Evolutionary conservation across 2,888 invertebrate genomes (phyloP), one percentile per base, ranked within the genome.

Genomic region (Embidobia sp.): DNA sequence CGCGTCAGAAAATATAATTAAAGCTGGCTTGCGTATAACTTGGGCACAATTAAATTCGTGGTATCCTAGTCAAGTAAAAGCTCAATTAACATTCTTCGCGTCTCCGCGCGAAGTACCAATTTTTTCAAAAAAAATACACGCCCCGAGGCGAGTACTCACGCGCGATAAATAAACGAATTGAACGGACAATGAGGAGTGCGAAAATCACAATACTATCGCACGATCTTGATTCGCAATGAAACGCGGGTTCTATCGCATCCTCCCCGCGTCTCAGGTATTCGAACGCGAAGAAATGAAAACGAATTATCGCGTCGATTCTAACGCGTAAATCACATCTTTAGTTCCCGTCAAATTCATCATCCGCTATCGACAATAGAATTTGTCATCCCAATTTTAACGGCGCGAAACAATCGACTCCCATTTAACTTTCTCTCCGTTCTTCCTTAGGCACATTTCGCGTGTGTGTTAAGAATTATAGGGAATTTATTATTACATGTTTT

Each of bases 351-450:
- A 40, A 74, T 66, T 46, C 51, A 66, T 74, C 66, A 53, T 59
- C 37, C 37, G 35, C 66, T 8, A 59, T 74, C 59, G 66, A 74
- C 66, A 74, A 74, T 74, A 66, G 66, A 74, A 74, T 74, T 74
- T 59, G 59, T 74, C 73, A 66, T 59, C 42, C 35, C 33, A 44
- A 66, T 74, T 59, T 66, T 27, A 13, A 0, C 15, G 22, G 11
- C 44, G 66, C 33, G 35, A 73, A 74, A 66, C 53, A 74, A 74
- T 66, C 51, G 57, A 35, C 42, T 42, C 46, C 19, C 48, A 48
- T 40, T 73, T 48, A 48, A 57, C 64, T 57, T 64, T 72, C 63
- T 59, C 51, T 40, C 26, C 46, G 35, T 40, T 37, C 63, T n/a
- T n/a, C n/a, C n/a, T n/a, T n/a, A n/a, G n/a, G n/a, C n/a, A n/a